Percentiles rank a stretch among this genome's conserved stretches.
Conservation (phyloP, 2,888 invertebrate species). For the Polydesmus complanatus region DNA sequence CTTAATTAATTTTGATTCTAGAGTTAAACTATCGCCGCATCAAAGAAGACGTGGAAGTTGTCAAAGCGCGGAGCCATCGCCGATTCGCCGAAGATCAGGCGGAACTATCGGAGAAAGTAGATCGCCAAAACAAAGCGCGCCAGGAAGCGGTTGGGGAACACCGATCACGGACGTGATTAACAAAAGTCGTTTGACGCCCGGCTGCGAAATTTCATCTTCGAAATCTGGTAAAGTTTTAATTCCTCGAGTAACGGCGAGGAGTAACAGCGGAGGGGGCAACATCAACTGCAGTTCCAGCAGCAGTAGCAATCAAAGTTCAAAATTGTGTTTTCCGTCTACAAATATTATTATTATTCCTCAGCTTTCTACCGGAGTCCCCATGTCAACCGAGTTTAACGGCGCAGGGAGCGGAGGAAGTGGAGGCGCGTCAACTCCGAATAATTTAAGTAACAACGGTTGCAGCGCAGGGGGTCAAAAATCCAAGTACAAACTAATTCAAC, state of each 20-base stretch:
- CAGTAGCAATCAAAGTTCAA: conserved; percentile 1
- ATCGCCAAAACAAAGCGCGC: neutral
- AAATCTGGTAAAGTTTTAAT: conserved; percentile 20
- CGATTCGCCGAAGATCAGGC: neutral
- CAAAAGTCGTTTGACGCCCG: conserved; percentile 3
- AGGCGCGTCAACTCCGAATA: neutral
- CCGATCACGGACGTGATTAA: conserved; percentile 4
- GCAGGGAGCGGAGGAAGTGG: neutral
- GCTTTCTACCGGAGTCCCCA: conserved; percentile 4
- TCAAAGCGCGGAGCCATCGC: no score
- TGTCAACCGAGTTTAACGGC: neutral
- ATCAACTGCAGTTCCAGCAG: neutral
- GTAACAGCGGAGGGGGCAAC: conserved; percentile 34
- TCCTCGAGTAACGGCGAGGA: conserved; percentile 30
- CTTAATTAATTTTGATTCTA: no score
- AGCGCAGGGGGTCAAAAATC: conserved; percentile 23
- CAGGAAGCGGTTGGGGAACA: conserved; percentile 3
- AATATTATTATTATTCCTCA: conserved; percentile 19
- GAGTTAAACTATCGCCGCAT: no score
- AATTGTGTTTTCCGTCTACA: conserved; percentile 18
- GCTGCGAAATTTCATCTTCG: no score
- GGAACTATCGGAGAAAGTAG: neutral
- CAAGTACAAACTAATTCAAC: conserved; percentile 42
- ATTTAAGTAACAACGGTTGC: conserved; percentile 8
- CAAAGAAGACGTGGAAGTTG: no score